Conservation (phyloP, 2,888 invertebrate species). For the Siphonodentalium dalli region DNA sequence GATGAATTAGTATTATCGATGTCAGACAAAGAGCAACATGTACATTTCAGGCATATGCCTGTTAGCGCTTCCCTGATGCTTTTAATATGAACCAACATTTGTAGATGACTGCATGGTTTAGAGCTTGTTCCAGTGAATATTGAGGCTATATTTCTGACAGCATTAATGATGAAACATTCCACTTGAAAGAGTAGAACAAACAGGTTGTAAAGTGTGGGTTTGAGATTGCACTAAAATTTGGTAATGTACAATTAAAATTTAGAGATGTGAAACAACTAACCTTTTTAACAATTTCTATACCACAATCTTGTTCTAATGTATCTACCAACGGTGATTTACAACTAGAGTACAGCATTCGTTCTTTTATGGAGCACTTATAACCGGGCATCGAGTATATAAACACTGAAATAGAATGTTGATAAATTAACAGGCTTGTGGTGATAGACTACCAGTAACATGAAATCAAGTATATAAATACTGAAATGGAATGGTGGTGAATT, state of each 20-base stretch:
- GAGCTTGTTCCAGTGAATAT: too few relatives aligned
- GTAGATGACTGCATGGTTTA: too few relatives aligned
- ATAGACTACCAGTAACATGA: constrained; percentile 95
- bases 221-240: background rate
- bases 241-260: background rate
- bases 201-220: too few relatives aligned
- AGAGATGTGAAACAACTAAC: constrained; percentile 69
- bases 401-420: constrained; percentile 72
- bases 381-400: constrained; percentile 99
- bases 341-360: constrained; percentile 98
- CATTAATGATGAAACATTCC: too few relatives aligned
- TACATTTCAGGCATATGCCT: too few relatives aligned
- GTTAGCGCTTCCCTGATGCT: too few relatives aligned
- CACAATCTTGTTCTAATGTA: constrained; percentile 77
- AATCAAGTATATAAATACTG: constrained; percentile 98
- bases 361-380: constrained; percentile 92
- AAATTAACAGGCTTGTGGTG: too few relatives aligned
- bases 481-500: constrained; percentile 39
- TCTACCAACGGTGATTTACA: constrained; percentile 91
- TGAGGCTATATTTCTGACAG: too few relatives aligned
- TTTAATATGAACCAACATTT: too few relatives aligned
- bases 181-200: too few relatives aligned
- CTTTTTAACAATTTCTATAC: constrained; percentile 84
- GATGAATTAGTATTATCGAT: too few relatives aligned
- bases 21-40: too few relatives aligned